Conservation (phyloP, 2,113 vertebrate genomes). For the Patagioenas fasciata region DNA sequence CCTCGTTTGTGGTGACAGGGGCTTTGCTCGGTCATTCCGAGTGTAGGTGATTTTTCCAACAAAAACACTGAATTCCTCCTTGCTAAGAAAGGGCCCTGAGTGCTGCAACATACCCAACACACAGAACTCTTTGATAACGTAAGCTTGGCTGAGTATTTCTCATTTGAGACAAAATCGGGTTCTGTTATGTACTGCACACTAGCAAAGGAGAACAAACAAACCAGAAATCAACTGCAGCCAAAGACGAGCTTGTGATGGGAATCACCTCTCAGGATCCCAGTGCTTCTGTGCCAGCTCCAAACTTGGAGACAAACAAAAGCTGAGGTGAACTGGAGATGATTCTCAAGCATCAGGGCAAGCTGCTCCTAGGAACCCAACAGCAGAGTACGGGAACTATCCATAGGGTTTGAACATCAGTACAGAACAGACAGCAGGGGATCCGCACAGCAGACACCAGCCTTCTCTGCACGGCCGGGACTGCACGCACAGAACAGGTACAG, state of each 20-base stretch:
- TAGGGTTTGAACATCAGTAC: not conserved
- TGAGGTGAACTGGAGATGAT: not conserved
- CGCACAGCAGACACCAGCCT: not conserved
- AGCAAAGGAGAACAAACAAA: not conserved
- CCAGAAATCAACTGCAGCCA: not conserved
- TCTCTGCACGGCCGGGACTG: not conserved
- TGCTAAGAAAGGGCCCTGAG: not conserved
- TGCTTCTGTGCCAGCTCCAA: not conserved
- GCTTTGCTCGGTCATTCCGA: not conserved
- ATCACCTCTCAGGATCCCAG: not conserved
- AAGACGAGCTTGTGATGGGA: not conserved
- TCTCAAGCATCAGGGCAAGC: accelerated
- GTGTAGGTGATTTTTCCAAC: not conserved
- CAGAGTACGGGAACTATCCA: accelerated
- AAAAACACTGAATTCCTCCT: not conserved
- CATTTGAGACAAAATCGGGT: not conserved
- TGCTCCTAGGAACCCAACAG: not conserved
- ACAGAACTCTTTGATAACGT: not conserved
- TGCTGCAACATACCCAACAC: not conserved
- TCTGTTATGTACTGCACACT: not conserved
- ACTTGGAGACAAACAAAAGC: not conserved
- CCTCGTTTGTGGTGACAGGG: not conserved
- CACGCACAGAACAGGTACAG: accelerated
- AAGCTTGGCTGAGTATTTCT: not conserved
- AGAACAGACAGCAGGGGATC: accelerated